Evolutionary conservation across 2,797 vertebrate genomes (phyloP), one percentile per base, ranked within the genome.

Genomic region (Molossus alvarezi): DNA sequence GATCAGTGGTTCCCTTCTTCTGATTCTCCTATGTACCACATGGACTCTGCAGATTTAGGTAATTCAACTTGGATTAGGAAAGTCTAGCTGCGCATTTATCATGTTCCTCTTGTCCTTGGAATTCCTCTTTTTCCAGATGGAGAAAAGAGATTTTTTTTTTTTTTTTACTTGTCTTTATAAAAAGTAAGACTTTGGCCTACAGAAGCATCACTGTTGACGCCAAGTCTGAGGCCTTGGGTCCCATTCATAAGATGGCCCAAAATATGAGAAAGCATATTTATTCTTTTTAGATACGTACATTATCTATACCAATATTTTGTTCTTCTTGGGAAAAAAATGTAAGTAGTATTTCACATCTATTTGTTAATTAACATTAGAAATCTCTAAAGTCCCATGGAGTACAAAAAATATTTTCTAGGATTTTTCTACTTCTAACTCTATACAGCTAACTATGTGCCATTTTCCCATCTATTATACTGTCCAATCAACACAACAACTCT

Each of bases 331-430:
- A 29, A 65, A 71, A 73, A 69, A 73, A 18, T 10, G 11, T 21
- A 64, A 60, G 23, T 75, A 45, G 11, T 18, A 58, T 82, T 92
- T 95, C 37, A 85, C 15, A 64, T 79, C 10, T 77, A 8, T 41
- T 69, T 37, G 12, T 91, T 88, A 64, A 41, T 90, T 94, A 94
- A 53, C 21, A 75, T 84, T 77, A 51, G 80, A 95, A 94, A 94
- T 85, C 20, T 88, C 29, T 72, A 76, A 95, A 58, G 8, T 65
- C 8, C 12, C 20, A 9, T 69, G 5, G 45, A 37, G 9, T 21
- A 9, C 4, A 25, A 41, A 71, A 71, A 81, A 67, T 51, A 64
- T 60, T 67, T 90, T 88, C 4, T 57, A 37, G 8, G 2, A 25
- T 53, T 79, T 75, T 96, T 64, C 58, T 88, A 9, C 13, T 69